Evolutionary conservation across 1,140 invertebrate species (phyloP).

Genomic region (Bombus confusus): DNA sequence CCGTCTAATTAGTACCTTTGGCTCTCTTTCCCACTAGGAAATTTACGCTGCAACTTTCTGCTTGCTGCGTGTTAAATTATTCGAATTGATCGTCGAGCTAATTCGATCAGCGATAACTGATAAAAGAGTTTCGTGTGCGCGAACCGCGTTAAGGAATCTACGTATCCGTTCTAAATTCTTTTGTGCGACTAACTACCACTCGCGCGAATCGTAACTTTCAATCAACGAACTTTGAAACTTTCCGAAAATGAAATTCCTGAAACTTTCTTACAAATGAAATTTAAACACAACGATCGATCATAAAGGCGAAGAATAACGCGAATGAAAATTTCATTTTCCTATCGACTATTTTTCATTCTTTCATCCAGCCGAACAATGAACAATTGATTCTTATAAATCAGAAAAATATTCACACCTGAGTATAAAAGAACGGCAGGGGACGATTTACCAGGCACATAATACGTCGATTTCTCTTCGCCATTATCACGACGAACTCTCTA

Average conservation of each 20-base stretch:
- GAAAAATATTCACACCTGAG: neutral
- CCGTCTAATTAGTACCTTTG: constrained; percentile 38
- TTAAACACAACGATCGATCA: neutral
- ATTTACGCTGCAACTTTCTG: neutral
- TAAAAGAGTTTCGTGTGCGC: neutral
- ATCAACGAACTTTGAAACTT: neutral
- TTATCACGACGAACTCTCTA: neutral
- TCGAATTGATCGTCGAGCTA: neutral
- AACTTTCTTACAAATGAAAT: neutral
- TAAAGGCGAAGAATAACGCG: too few relatives aligned
- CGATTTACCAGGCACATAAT: neutral
- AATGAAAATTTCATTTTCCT: neutral
- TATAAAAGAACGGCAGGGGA: neutral
- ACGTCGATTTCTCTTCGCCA: neutral
- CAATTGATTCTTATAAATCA: neutral
- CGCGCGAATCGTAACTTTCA: too few relatives aligned
- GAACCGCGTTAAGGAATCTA: neutral
- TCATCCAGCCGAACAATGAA: neutral
- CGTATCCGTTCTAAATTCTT: neutral
- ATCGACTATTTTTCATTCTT: neutral
- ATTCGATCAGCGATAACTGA: constrained; percentile 12
- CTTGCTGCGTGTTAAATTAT: neutral
- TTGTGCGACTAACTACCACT: neutral
- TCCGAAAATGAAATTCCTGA: too few relatives aligned
- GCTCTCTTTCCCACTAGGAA: neutral